A percentile compares a stretch with the other conserved stretches of the same genome.
Evolutionary conservation across 2,113 vertebrate species (phyloP).

Genomic region (Anhinga rufa): DNA sequence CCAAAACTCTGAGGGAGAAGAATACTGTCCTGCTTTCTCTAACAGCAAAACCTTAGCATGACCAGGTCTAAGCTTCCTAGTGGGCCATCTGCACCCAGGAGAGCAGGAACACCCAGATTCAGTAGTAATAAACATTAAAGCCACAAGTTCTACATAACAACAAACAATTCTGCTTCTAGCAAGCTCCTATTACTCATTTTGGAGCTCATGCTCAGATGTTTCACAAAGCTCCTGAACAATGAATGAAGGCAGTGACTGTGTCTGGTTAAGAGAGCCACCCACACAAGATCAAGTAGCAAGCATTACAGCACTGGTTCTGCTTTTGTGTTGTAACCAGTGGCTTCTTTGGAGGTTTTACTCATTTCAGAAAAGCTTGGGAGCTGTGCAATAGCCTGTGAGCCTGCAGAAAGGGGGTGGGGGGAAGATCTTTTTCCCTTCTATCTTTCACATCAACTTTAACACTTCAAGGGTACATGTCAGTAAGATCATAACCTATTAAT

Average conservation of each 20-base stretch:
- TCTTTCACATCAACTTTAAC: not conserved
- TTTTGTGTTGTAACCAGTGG: not conserved
- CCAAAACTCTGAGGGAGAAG: not conserved
- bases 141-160: not conserved
- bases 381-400: not conserved
- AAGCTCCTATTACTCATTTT: not conserved
- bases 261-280: not conserved
- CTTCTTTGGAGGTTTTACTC: not conserved
- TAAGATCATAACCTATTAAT: not conserved
- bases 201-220: not conserved
- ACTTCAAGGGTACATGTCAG: not conserved
- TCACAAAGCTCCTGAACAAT: not conserved
- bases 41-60: not conserved
- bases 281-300: not conserved
- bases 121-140: not conserved
- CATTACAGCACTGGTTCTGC: not conserved
- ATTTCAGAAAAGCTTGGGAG: not conserved
- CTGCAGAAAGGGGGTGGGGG: not conserved
- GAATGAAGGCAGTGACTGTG: not conserved
- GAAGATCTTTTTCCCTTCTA: not conserved
- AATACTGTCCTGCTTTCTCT: not conserved
- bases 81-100: not conserved
- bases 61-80: not conserved
- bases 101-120: not conserved
- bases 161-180: not conserved